These are phyloP conservation scores for Hydrotaea diabolus DNA, from an alignment of 2,888 invertebrate genomes.

Conservation along the genomic window DNA sequence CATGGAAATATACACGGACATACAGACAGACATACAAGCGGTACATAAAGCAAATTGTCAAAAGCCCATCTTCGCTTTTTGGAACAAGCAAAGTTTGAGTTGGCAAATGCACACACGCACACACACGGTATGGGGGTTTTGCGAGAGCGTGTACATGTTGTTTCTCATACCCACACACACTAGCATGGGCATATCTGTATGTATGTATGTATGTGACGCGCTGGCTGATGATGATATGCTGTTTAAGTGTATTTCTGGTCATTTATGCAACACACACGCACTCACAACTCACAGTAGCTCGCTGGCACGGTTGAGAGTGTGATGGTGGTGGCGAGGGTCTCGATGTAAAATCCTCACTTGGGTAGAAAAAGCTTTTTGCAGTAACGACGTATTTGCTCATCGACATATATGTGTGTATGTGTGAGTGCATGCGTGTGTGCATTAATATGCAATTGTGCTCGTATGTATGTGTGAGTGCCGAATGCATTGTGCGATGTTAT, in stretches of 20 bases:
- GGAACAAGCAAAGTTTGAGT: conserved; percentile 63
- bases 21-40: conserved; percentile 9
- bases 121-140: not conserved
- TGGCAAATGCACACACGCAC: conserved; percentile 9
- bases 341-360: conserved; percentile 36
- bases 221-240: conserved; percentile 40
- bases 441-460: conserved; percentile 30
- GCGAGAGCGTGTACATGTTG: not conserved
- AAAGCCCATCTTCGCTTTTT: conserved; percentile 65
- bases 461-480: conserved; percentile 24
- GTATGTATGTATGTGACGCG: not conserved
- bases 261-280: conserved; percentile 16
- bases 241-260: conserved; percentile 31
- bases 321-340: not conserved
- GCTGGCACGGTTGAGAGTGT: conserved; percentile 40
- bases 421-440: conserved; percentile 25
- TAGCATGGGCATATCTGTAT: not conserved
- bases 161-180: not conserved
- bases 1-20: not conserved
- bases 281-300: not conserved
- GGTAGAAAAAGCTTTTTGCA: conserved; percentile 51
- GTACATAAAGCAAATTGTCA: conserved; percentile 65
- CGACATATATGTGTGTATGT: conserved; percentile 3
- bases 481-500: conserved; percentile 44
- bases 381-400: conserved; percentile 36